A percentile compares a stretch with the other conserved stretches of the same genome.
phyloP scores from a whole-genome alignment of 2,113 vertebrate species.

The Anolis carolinensis region DNA sequence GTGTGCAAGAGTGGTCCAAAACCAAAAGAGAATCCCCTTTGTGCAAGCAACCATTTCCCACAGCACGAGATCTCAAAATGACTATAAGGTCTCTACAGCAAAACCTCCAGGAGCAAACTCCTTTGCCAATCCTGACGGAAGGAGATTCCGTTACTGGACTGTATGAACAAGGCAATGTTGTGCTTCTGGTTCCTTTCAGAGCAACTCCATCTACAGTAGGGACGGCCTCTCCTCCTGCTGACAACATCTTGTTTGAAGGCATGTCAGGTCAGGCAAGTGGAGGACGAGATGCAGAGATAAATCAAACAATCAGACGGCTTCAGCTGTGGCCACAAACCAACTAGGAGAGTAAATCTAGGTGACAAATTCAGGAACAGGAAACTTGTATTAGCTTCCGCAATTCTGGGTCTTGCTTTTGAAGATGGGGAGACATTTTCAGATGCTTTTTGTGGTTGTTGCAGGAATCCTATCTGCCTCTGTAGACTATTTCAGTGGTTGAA shows the following conservation, averaged over 20 bases:
- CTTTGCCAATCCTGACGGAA: constrained; percentile 82
- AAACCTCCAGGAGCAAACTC: constrained; percentile 78
- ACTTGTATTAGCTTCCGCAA: constrained; percentile 86
- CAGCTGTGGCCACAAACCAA: constrained; percentile 79
- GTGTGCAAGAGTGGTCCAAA: constrained; percentile 96
- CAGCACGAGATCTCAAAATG: constrained; percentile 89
- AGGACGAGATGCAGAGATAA: constrained; percentile 76
- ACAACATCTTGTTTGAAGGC: constrained; percentile 85
- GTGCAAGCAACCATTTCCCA: constrained; percentile 96
- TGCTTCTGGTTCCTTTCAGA: constrained; percentile 55
- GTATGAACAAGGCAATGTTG: constrained; percentile 81
- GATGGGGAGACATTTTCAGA: constrained; percentile 90
- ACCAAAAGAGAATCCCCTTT: constrained; percentile 97
- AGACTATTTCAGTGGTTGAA: constrained; percentile 91
- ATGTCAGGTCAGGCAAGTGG: constrained; percentile 57
- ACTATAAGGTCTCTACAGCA: constrained; percentile 89
- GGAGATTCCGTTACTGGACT: constrained; percentile 88
- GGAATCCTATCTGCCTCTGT: constrained; percentile 92
- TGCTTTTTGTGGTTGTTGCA: constrained; percentile 89
- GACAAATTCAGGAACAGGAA: constrained; percentile 84
- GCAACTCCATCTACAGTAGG: too few species aligned
- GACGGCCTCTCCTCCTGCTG: constrained; percentile 81
- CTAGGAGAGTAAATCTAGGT: constrained; percentile 77
- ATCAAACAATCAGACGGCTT: constrained; percentile 82
- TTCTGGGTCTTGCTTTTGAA: constrained; percentile 77